Conservation (phyloP, 2,113 vertebrate species). For the Micronycteris hirsuta region DNA sequence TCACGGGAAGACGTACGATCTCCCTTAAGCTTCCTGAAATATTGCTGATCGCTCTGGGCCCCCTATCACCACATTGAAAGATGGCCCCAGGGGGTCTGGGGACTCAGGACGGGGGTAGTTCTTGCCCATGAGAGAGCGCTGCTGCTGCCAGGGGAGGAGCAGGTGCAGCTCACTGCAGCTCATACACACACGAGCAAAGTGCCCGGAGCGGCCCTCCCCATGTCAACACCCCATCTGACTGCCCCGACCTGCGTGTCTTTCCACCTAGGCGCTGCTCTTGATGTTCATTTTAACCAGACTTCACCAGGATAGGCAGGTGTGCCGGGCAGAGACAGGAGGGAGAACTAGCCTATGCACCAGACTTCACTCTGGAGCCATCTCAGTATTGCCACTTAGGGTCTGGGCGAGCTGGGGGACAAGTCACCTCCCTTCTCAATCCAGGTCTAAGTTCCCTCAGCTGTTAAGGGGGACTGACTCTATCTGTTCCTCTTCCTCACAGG, state of each 20-base stretch:
- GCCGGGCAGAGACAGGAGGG: neutral
- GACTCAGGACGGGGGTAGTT: neutral
- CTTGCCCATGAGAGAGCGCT: neutral
- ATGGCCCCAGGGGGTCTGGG: neutral
- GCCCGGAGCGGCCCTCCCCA: neutral
- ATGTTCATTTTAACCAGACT: neutral
- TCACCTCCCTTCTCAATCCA: neutral
- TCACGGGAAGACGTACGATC: constrained; percentile 68
- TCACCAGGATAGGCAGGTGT: neutral
- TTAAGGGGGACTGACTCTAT: neutral
- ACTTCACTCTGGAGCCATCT: neutral
- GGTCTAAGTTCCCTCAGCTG: neutral
- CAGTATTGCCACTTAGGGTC: neutral
- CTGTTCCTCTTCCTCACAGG: neutral
- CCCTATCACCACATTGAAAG: constrained; percentile 57
- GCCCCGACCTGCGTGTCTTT: neutral
- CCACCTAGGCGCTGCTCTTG: neutral
- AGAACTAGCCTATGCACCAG: neutral
- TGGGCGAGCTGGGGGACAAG: neutral
- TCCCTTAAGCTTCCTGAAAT: constrained; percentile 68
- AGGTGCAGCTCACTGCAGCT: neutral
- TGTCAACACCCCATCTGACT: too few relatives aligned
- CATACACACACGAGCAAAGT: neutral
- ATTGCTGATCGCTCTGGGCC: constrained; percentile 52
- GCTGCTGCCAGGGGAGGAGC: too few relatives aligned